These are phyloP conservation scores for Leptodactylus fuscus DNA, from an alignment of 2,113 vertebrate genomes.

Conservation along the genomic window DNA sequence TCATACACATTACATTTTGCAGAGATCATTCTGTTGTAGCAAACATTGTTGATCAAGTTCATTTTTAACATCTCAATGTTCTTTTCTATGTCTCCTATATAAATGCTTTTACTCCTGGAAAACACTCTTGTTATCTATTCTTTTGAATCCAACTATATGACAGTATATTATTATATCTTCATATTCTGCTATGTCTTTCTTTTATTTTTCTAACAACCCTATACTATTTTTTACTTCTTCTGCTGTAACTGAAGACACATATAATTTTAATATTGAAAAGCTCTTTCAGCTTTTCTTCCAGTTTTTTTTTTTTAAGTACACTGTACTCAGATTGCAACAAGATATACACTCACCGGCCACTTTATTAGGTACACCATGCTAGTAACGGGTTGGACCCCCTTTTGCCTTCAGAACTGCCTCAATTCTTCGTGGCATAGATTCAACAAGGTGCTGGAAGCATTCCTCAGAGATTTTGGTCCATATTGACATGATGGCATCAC, in stretches of 20 bases:
- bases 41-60: neutral
- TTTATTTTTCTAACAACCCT: conserved; percentile 5
- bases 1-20: too few relatives aligned
- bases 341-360: too few relatives aligned
- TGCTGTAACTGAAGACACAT: conserved; percentile 18
- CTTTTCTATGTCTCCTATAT: neutral
- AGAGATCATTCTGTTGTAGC: neutral
- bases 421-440: too few relatives aligned
- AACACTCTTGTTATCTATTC: conserved; percentile 15
- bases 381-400: too few relatives aligned
- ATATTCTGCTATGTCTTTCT: conserved; percentile 35
- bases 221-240: neutral
- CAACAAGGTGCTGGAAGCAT: too few relatives aligned
- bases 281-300: too few relatives aligned
- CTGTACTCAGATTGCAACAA: too few relatives aligned
- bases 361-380: too few relatives aligned
- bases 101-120: neutral
- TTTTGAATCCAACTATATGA: conserved; percentile 10
- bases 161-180: conserved; percentile 47
- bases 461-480: too few relatives aligned
- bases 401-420: too few relatives aligned
- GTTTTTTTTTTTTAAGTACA: neutral
- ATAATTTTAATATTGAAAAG: conserved; percentile 38
- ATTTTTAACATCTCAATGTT: conserved; percentile 5
- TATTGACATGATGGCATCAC: too few relatives aligned